Percentiles rank a stretch among this genome's conserved stretches.
These are phyloP conservation scores for Cuculus canorus DNA, from an alignment of 2,797 vertebrate genomes.

Conservation along the genomic window DNA sequence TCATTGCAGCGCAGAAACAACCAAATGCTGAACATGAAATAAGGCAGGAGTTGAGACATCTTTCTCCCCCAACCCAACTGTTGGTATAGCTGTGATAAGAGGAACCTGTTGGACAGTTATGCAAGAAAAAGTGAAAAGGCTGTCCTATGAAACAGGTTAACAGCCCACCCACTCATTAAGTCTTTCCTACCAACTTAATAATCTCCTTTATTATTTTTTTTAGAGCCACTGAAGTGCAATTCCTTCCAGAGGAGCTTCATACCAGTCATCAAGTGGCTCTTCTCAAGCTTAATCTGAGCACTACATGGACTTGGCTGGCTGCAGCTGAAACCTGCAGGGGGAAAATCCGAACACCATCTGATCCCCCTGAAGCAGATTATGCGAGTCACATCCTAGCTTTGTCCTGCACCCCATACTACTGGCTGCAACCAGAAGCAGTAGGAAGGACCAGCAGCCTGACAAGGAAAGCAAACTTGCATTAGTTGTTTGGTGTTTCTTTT, in stretches of 20 bases:
- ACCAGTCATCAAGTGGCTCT: not conserved
- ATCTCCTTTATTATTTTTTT: too few relatives aligned
- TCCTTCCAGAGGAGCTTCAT: not conserved
- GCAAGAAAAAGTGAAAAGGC: not conserved
- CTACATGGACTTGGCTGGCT: not conserved
- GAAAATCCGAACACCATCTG: fast-evolving
- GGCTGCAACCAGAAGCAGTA: not conserved
- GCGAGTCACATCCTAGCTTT: fast-evolving
- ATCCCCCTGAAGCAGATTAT: not conserved
- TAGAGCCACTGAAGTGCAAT: not conserved
- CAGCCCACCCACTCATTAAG: not conserved
- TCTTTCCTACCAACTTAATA: not conserved
- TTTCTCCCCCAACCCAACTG: not conserved
- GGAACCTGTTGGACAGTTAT: not conserved
- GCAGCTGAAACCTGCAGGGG: not conserved
- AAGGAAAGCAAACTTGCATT: not conserved
- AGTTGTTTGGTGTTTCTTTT: too few relatives aligned
- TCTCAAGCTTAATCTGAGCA: not conserved
- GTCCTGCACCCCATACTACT: not conserved
- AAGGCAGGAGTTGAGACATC: not conserved
- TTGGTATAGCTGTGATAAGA: not conserved
- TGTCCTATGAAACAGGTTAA: not conserved
- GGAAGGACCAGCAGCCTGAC: not conserved
- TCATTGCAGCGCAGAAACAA: not conserved
- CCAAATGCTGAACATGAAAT: not conserved